Base-by-base conservation (phyloP, 2,888 invertebrate genomes). In the Apodemia duryi region DNA sequence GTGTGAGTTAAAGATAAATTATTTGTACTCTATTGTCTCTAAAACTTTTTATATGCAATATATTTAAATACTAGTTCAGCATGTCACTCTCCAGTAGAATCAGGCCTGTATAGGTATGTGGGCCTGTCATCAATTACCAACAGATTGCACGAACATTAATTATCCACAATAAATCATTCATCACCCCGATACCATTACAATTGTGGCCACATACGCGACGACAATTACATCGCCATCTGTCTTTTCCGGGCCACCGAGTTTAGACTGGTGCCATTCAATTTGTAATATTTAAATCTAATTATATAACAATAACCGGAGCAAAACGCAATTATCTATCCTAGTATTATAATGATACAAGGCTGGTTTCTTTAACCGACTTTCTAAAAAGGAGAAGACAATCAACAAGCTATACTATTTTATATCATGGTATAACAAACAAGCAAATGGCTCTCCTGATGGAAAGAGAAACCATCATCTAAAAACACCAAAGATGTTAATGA, bases 221-320 rank as follows among this genome's bases (percentile, higher is more conserved):
- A 67, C 75, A 74, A 77, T 78, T 78, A 77, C 74, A 75, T 72
- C 68, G 61, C 72, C 76, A 78, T 78, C 77, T 72, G 71, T 77
- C 77, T 76, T 74, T 72, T 71, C 72, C 74, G 74, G 70, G 70
- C 76, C 75, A 77, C 74, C 75, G 75, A 70, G 64, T 52, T 29
- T 32, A 46, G 21, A 52, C 29, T 62, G 52, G 43, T 21, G 52
- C 51, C 54, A 41, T 63, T 64, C 61, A 63, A 35, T 28, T 64
- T 57, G 13, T 13, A n/a, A 35, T 13, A 57, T 43, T 54, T 11
- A 21, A 29, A 49, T 49, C 49, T n/a, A 49, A 49, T 49, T 49
- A 49, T 49, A 49, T 49, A 49, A 49, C 49, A 49, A 49, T 49
- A 49, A 49, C 21, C n/a, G n/a, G n/a, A n/a, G 13, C 13, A 13